Evolutionary conservation across 1,140 invertebrate species (phyloP).

Genomic region (Trichonephila clavata): DNA sequence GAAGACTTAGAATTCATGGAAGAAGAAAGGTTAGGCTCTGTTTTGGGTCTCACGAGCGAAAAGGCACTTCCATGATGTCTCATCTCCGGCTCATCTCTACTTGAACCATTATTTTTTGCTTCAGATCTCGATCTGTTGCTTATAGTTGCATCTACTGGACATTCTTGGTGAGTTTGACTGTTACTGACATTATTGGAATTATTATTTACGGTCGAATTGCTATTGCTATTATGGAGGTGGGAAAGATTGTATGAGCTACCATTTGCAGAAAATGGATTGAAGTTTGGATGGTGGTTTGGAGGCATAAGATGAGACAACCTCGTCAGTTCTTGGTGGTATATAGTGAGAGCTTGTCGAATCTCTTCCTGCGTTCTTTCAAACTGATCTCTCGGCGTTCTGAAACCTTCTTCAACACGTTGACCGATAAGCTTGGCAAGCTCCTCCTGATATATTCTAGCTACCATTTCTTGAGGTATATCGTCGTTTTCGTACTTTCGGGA

Average conservation of each 20-base stretch:
- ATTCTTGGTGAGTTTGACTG: conserved; percentile 46
- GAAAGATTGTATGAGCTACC: conserved; percentile 51
- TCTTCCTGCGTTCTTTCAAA: conserved; percentile 90
- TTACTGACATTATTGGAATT: not conserved
- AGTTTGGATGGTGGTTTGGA: conserved; percentile 43
- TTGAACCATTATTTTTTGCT: conserved; percentile 6
- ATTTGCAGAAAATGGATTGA: conserved; percentile 59
- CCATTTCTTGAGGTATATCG: conserved; percentile 97
- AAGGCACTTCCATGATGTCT: conserved; percentile 92
- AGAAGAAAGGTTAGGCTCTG: conserved; percentile 82
- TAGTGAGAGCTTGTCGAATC: conserved; percentile 92
- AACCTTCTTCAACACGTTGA: conserved; percentile 79
- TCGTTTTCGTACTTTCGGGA: conserved; percentile 86
- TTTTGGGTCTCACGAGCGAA: conserved; percentile 90
- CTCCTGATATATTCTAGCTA: conserved; percentile 97
- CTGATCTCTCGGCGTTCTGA: conserved; percentile 78
- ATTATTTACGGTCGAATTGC: conserved; percentile 33
- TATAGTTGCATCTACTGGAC: conserved; percentile 71
- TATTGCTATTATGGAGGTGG: conserved; percentile 49
- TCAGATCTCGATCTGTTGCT: conserved; percentile 34
- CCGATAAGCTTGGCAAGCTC: conserved; percentile 96
- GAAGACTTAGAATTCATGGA: conserved; percentile 58
- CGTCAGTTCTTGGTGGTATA: conserved; percentile 94
- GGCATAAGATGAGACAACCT: conserved; percentile 84
- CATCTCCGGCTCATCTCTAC: conserved; percentile 80